Percentiles rank a stretch among this genome's conserved stretches.
Evolutionary conservation across 2,113 vertebrate genomes (phyloP).

Genomic region (Channa maculata): DNA sequence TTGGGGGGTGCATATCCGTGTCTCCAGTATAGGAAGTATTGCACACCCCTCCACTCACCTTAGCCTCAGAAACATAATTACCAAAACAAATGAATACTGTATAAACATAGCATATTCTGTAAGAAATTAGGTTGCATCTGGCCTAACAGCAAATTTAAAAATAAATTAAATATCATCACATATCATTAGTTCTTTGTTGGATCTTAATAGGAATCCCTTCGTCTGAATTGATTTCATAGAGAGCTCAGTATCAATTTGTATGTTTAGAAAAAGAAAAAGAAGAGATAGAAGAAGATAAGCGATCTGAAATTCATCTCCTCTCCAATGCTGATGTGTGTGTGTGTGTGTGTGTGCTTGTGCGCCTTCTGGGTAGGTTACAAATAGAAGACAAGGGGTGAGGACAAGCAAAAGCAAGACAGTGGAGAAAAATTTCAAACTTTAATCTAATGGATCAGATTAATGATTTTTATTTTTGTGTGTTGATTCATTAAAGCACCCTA

Average conservation of each 20-base stretch:
- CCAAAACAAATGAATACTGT: too few relatives aligned
- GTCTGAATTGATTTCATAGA: background rate
- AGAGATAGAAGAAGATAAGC: slow-evolving; percentile 49
- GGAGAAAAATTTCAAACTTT: background rate
- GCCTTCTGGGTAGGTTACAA: slow-evolving; percentile 71
- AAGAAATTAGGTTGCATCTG: too few relatives aligned
- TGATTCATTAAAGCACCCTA: background rate
- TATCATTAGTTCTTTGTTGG: background rate
- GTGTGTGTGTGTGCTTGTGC: background rate
- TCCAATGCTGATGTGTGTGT: slow-evolving; percentile 5
- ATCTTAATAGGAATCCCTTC: background rate
- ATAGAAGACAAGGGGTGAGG: slow-evolving; percentile 31
- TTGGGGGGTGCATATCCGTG: background rate
- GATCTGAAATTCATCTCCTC: slow-evolving; percentile 43
- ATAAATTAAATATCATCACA: background rate
- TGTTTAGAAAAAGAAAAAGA: background rate
- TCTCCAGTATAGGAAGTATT: too few relatives aligned
- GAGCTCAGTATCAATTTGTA: too few relatives aligned
- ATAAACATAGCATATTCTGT: too few relatives aligned
- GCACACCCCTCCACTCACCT: too few relatives aligned
- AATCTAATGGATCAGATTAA: background rate
- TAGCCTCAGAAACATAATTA: too few relatives aligned
- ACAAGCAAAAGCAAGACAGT: slow-evolving; percentile 13
- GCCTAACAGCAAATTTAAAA: too few relatives aligned
- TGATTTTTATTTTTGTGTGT: background rate